Evolutionary conservation across 23 tunicate species (phyloP), one percentile per base, ranked within the genome.

Genomic region (Pegea sp.): DNA sequence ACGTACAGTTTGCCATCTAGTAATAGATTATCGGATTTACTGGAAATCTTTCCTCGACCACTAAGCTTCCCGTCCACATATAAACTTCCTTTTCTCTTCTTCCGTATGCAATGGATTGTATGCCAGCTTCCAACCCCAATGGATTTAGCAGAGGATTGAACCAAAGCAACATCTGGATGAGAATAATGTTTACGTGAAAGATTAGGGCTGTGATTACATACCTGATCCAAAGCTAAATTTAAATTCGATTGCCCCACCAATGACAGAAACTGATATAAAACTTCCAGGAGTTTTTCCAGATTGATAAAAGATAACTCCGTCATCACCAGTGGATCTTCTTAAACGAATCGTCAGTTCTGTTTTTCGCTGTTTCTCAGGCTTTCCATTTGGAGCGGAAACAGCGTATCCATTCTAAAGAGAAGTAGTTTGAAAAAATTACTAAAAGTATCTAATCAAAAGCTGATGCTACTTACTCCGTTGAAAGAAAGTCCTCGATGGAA

Each of bases 151-250:
- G 70, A 62, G 3, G 75, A 56, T 1, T 63, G 56, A n/a, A 84
- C 26, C 51, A 24, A 46, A 46, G 22, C 51, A 46, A 25, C 3
- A 46, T 3, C 51, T 46, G 51, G 2, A 24, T 21, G 24, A 25
- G 22, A 3, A 46, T 25, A 46, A 46, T 46, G 51, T 46, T 46
- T 46, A 46, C 3, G 2, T 3, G 16, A 8, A 8, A 38, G 16
- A 16, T 16, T 38, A 8, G 11, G 46, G 16, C 30, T 20, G 27
- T 29, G 24, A 29, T 19, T 4, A 38, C 71, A 52, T 2, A 84
- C 95, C 95, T 43, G 75, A 53, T 31, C 95, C 95, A 28, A 60
- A 49, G 30, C 56, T 66, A 44, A 65, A 74, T 52, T 76, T 48
- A 49, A 84, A 68, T 55, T 84, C 86, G 6, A 84, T 26, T 5